Percentiles rank a stretch among this genome's conserved stretches.
These are phyloP conservation scores for Pseudomyrmex sp. DNA, from an alignment of 1,140 invertebrate species.

Conservation along the genomic window DNA sequence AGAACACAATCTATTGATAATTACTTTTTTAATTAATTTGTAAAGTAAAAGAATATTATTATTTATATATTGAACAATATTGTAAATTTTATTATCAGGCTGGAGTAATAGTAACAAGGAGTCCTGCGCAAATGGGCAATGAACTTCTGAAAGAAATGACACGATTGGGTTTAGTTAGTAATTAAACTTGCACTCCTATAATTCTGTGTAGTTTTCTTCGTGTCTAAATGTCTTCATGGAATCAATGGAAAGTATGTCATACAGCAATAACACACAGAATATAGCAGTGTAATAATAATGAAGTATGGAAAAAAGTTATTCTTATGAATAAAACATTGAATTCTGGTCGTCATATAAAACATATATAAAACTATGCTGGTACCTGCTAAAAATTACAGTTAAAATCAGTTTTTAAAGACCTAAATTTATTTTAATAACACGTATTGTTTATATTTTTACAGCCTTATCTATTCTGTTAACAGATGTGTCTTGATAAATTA, in stretches of 20 bases:
- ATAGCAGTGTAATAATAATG: slow-evolving; percentile 44
- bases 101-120: slow-evolving; percentile 97
- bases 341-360: slow-evolving; percentile 29
- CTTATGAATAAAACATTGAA: slow-evolving; percentile 31
- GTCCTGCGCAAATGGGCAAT: slow-evolving; percentile 98
- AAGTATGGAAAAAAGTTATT: slow-evolving; percentile 40
- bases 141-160: slow-evolving; percentile 96
- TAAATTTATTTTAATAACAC: slow-evolving; percentile 64
- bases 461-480: slow-evolving; percentile 70
- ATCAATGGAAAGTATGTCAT: slow-evolving; percentile 77
- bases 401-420: slow-evolving; percentile 49
- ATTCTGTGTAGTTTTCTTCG: slow-evolving; percentile 83
- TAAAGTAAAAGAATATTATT: slow-evolving; percentile 4
- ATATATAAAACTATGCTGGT: neutral
- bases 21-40: neutral
- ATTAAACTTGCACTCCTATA: slow-evolving; percentile 70
- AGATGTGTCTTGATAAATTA: slow-evolving; percentile 29
- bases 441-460: slow-evolving; percentile 70
- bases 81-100: slow-evolving; percentile 85
- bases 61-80: neutral
- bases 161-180: slow-evolving; percentile 87
- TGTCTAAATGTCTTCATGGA: slow-evolving; percentile 81
- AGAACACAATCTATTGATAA: neutral
- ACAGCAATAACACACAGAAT: slow-evolving; percentile 53
- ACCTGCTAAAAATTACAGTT: slow-evolving; percentile 21